A percentile compares a stretch with the other conserved stretches of the same genome.
Conservation (phyloP, 2,888 invertebrate genomes). For the Coenonympha glycerion region DNA sequence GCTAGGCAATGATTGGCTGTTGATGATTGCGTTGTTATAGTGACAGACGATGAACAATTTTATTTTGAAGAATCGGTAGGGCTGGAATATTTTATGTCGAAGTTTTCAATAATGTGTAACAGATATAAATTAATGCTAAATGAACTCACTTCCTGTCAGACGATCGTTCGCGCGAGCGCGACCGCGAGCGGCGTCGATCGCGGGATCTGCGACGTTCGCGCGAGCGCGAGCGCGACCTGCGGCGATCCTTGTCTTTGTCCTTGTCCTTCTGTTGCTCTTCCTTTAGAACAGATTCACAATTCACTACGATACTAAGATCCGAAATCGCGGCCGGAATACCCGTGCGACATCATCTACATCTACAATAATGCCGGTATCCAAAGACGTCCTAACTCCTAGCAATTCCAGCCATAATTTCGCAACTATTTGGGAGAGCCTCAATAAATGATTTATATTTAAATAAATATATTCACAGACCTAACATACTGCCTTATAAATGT, state of each 20-base stretch:
- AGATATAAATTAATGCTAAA: too few species aligned
- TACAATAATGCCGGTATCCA: too few species aligned
- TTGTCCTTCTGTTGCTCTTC: conserved; percentile 60
- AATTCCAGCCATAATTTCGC: conserved; percentile 2
- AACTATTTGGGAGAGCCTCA: conserved; percentile 2
- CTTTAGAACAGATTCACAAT: conserved; percentile 10
- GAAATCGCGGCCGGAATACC: conserved; percentile 2
- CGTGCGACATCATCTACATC: too few species aligned
- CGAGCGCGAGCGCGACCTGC: conserved; percentile 59
- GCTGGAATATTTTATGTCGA: too few species aligned
- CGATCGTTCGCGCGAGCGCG: conserved; percentile 59
- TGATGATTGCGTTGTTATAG: too few species aligned
- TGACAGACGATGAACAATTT: too few species aligned
- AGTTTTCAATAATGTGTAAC: too few species aligned
- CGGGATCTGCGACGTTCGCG: conserved; percentile 59
- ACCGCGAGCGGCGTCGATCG: conserved; percentile 42
- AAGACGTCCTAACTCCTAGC: background rate
- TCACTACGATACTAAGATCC: conserved; percentile 2
- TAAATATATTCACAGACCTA: too few species aligned
- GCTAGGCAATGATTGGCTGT: too few species aligned
- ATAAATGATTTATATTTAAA: background rate
- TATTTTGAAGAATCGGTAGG: too few species aligned
- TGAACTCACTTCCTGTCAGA: conserved; percentile 60
- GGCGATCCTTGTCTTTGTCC: conserved; percentile 80
- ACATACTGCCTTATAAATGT: too few species aligned